These are phyloP conservation scores for Lasioglossum villosulum DNA, from an alignment of 2,888 invertebrate species.

Conservation along the genomic window DNA sequence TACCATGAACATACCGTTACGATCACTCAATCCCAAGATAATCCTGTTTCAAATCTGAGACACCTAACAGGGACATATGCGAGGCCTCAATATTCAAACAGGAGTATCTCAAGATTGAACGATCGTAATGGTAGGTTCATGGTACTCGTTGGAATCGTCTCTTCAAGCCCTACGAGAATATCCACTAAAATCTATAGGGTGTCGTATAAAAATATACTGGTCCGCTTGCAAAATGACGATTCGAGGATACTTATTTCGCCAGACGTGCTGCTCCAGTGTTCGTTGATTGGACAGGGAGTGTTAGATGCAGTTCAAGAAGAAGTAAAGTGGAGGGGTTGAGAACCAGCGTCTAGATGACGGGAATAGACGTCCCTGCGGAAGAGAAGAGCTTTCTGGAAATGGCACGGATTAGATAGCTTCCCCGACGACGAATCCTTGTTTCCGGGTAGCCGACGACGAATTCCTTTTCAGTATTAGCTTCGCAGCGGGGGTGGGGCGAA, in stretches of 20 bases:
- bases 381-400: constrained; percentile 61
- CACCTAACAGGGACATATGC: no score
- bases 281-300: not conserved
- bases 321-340: not conserved
- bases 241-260: not conserved
- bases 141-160: not conserved
- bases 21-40: not conserved
- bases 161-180: not conserved
- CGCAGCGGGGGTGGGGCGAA: not conserved
- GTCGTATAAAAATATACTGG: not conserved
- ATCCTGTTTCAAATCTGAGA: no score
- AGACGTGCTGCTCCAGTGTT: not conserved
- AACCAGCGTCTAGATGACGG: not conserved
- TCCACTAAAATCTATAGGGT: not conserved
- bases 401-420: constrained; percentile 63
- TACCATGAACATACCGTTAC: not conserved
- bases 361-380: constrained; percentile 28
- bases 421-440: constrained; percentile 45
- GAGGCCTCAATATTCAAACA: not conserved
- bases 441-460: constrained; percentile 45
- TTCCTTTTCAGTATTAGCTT: constrained; percentile 48
- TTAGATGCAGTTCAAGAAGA: not conserved
- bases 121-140: not conserved
- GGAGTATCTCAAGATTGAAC: not conserved
- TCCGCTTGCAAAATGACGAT: not conserved